These are phyloP conservation scores for Heliornis fulica DNA, from an alignment of 2,113 vertebrate species.

Conservation along the genomic window DNA sequence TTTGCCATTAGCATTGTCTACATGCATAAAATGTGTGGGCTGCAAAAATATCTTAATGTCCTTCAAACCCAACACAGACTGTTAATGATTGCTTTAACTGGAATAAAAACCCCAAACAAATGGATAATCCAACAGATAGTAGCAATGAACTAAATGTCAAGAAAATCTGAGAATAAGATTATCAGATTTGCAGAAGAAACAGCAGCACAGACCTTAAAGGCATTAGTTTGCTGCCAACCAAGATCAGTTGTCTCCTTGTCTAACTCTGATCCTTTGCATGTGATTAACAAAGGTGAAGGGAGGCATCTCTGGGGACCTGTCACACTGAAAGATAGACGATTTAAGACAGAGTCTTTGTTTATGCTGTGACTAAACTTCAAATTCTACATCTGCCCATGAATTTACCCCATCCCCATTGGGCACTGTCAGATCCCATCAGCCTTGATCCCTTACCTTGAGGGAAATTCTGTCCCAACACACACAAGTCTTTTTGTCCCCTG, in stretches of 20 bases:
- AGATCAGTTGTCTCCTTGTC: neutral
- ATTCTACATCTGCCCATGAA: neutral
- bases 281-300: conserved; percentile 23
- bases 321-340: neutral
- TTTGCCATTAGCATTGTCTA: neutral
- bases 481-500: neutral
- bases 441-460: neutral
- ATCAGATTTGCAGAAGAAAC: neutral
- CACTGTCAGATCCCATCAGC: conserved; percentile 22
- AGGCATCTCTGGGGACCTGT: neutral
- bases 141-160: neutral
- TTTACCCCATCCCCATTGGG: neutral
- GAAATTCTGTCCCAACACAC: neutral
- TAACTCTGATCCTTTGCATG: neutral
- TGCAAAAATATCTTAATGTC: neutral
- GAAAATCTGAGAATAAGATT: neutral
- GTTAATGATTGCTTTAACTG: neutral
- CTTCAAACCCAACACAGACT: neutral
- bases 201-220: neutral
- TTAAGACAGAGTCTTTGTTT: neutral
- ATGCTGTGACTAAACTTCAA: neutral
- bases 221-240: neutral
- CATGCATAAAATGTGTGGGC: neutral
- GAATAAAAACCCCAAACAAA: neutral
- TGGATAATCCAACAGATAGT: neutral